Evolutionary conservation across 1,140 invertebrate species (phyloP), one percentile per base, ranked within the genome.

Genomic region (Drosophila baimaii): DNA sequence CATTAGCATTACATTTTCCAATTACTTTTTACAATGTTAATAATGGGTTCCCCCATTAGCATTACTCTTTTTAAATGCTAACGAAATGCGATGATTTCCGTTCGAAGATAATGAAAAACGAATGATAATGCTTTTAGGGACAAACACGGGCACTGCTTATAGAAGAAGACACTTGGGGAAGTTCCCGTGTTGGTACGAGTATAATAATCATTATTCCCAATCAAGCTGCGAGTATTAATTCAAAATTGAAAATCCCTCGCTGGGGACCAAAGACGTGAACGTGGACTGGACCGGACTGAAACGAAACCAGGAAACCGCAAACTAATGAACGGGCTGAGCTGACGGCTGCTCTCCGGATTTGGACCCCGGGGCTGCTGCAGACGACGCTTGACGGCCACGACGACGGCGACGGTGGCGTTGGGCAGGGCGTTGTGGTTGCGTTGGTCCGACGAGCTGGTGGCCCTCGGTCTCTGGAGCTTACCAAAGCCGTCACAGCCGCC

Each of bases 391-490:
- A 52, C 69, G 64, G 41, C 31, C 12, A 33, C 31, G 31, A 12
- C n/a, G 37, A 7, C 37, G 35, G 25, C 25, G 25, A 29, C 46
- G 46, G 57, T 61, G 58, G 47, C 33, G 43, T 17, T 71, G 77
- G 77, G 47, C 75, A 77, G 83, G 63, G 66, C 84, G 69, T 69
- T 86, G 82, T 73, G 82, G 82, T 81, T 79, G 78, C 63, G 63
- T 69, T 35, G 82, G 79, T 83, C 77, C 82, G 77, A 77, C 74
- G 77, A 73, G 52, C 55, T 49, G 68, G 57, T 62, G 35, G 74
- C 58, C 65, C 68, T 58, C 62, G 78, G 81, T 84, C 77, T 88
- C 65, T 78, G 73, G 62, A 88, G 80, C 80, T 71, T 84, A 84
- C 77, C 72, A 83, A 79, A 77, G 85, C 82, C 75, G 65, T 84